Evolutionary conservation across 2,888 invertebrate genomes (phyloP), one percentile per base, ranked within the genome.

Genomic region (Osedax frankpressi): DNA sequence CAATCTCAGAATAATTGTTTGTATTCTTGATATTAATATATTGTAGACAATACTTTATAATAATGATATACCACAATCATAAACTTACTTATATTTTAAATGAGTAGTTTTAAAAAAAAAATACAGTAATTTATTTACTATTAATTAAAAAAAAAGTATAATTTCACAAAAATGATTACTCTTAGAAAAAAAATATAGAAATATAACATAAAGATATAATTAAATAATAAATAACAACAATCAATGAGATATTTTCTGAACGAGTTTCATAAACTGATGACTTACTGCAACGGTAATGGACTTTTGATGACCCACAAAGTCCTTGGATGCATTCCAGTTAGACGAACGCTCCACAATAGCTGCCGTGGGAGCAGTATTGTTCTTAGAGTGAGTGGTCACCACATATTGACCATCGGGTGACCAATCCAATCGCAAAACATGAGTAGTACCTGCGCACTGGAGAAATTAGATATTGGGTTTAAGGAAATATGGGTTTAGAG

Each of bases 361-460:
- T 0, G 97, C 95, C 0, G 95, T 95, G 0, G 97, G 96, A 0
- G 95, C 96, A 11, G 93, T 92, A 72, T 95, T 94, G 84, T 98
- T 99, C 92, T 95, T 96, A 0, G 97, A 95, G 86, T 97, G 95
- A 1, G 98, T 96, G 0, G 96, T 94, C 26, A 98, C 90, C 75
- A 98, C 88, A 85, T 94, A 94, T 83, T 94, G 93, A 25, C 88
- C 98, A 86, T 99, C 98, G 0, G 98, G 96, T 1, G 96, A 95
- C 98, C 98, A 98, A 68, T 92, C 92, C 30, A 94, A 87, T 0
- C 97, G 88, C 11, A 96, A 86, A 14, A 94, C 92, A 84, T 94
- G 94, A 0, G 96, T 96, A 0, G 94, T 95, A 11, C 91, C 92
- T 80, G 88, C 86, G 82, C 87, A 87, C 86, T 87, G 77, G 60